phyloP scores from a whole-genome alignment of 2,888 invertebrate species.

The Trissoscelio sp. region DNA sequence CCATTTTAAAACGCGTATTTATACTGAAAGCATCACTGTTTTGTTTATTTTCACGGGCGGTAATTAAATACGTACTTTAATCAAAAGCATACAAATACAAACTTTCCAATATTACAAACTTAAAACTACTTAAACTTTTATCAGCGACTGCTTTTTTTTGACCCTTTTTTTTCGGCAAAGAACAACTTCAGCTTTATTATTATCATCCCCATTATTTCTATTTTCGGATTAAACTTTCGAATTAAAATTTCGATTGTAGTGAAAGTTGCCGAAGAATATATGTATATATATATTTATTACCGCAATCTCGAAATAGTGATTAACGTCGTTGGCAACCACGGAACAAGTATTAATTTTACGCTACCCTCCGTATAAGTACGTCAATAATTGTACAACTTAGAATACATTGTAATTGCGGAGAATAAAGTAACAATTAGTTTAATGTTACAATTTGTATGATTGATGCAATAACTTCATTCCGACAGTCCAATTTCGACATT shows the following conservation, averaged over 20 bases:
- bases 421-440: constrained; percentile 39
- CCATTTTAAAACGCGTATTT: background rate
- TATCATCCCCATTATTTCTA: constrained; percentile 47
- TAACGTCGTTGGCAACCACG: constrained; percentile 23
- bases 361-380: constrained; percentile 24
- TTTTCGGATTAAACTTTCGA: constrained; percentile 50
- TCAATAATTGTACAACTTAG: constrained; percentile 43
- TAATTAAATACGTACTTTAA: constrained; percentile 56
- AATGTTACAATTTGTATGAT: constrained; percentile 17
- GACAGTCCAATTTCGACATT: background rate
- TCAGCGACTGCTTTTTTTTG: constrained; percentile 35
- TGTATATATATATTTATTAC: constrained; percentile 45
- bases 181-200: constrained; percentile 53
- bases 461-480: background rate
- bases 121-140: constrained; percentile 62
- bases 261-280: constrained; percentile 37
- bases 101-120: constrained; percentile 60
- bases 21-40: background rate
- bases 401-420: constrained; percentile 25
- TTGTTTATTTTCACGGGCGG: constrained; percentile 18
- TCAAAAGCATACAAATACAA: constrained; percentile 49
- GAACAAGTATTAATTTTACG: constrained; percentile 40
- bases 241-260: constrained; percentile 43
- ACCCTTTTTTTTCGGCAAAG: constrained; percentile 26
- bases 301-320: constrained; percentile 29